Percentiles rank a stretch among this genome's conserved stretches.
phyloP scores from a whole-genome alignment of 2,888 invertebrate genomes.

The Caenorhabditis drosophilae region DNA sequence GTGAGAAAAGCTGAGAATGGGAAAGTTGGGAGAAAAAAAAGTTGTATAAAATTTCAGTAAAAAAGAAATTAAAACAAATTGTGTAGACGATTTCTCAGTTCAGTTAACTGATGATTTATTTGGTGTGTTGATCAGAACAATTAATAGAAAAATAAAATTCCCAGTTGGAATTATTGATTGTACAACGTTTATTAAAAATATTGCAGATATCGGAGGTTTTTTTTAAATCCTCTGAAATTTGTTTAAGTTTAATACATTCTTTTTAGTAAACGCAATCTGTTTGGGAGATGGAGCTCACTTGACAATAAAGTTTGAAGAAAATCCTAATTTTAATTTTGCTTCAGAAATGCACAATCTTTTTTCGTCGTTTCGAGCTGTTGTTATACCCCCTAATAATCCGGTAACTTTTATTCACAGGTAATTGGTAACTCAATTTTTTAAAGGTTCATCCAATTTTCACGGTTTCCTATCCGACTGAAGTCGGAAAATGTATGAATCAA shows the following conservation, averaged over 20 bases:
- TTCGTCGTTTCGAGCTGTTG: too few relatives aligned
- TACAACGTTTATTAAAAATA: constrained; percentile 8
- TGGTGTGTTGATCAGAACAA: constrained; percentile 21
- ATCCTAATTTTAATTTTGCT: constrained; percentile 27
- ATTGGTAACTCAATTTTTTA: too few relatives aligned
- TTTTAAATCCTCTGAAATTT: not conserved
- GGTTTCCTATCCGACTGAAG: constrained; percentile 30
- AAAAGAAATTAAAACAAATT: constrained; percentile 13
- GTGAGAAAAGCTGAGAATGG: not conserved
- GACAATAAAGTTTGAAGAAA: constrained; percentile 28
- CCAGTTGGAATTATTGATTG: constrained; percentile 40
- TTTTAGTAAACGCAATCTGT: constrained; percentile 30
- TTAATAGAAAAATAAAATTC: constrained; percentile 21
- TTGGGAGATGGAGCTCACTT: constrained; percentile 35
- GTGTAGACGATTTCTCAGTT: constrained; percentile 13
- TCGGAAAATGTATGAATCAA: constrained; percentile 25
- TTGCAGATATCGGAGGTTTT: constrained; percentile 25
- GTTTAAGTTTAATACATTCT: not conserved
- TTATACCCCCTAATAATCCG: too few relatives aligned
- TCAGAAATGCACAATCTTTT: too few relatives aligned
- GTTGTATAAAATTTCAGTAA: constrained; percentile 9
- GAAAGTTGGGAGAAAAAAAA: not conserved
- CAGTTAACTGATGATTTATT: constrained; percentile 27
- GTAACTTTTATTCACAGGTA: too few relatives aligned
- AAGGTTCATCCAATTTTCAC: constrained; percentile 34